Percentiles rank a stretch among this genome's conserved stretches.
Conservation (phyloP, 2,797 vertebrate species). For the Remorina albescens region DNA sequence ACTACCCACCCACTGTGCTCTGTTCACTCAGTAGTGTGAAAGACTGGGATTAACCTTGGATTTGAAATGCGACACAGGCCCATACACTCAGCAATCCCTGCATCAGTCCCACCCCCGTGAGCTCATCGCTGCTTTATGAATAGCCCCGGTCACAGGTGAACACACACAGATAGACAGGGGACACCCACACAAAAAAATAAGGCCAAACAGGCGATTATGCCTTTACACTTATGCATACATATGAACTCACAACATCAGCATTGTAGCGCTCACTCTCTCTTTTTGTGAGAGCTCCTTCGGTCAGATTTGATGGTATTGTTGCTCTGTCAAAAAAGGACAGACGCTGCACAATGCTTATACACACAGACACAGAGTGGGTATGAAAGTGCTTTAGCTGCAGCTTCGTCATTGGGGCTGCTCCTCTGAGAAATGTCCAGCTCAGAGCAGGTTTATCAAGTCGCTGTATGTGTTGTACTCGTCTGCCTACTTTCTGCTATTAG, state of each 20-base stretch:
- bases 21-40: conserved; percentile 64
- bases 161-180: conserved; percentile 44
- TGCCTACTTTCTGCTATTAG: background rate
- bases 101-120: conserved; percentile 73
- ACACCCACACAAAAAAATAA: conserved; percentile 50
- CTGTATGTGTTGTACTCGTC: background rate
- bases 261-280: conserved; percentile 45
- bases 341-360: conserved; percentile 7
- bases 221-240: conserved; percentile 26
- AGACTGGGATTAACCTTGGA: conserved; percentile 77
- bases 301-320: conserved; percentile 67
- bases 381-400: conserved; percentile 34
- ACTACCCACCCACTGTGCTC: conserved; percentile 61
- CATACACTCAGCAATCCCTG: conserved; percentile 62
- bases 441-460: conserved; percentile 11
- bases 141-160: conserved; percentile 73
- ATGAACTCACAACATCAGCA: conserved; percentile 36
- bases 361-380: conserved; percentile 30
- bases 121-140: conserved; percentile 71
- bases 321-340: conserved; percentile 58
- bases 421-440: conserved; percentile 34
- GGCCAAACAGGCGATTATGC: conserved; percentile 38
- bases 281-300: conserved; percentile 54
- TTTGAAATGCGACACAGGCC: conserved; percentile 62
- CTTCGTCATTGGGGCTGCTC: conserved; percentile 28